Conservation (phyloP, 2,113 vertebrate species). For the Corythornis vintsioides region DNA sequence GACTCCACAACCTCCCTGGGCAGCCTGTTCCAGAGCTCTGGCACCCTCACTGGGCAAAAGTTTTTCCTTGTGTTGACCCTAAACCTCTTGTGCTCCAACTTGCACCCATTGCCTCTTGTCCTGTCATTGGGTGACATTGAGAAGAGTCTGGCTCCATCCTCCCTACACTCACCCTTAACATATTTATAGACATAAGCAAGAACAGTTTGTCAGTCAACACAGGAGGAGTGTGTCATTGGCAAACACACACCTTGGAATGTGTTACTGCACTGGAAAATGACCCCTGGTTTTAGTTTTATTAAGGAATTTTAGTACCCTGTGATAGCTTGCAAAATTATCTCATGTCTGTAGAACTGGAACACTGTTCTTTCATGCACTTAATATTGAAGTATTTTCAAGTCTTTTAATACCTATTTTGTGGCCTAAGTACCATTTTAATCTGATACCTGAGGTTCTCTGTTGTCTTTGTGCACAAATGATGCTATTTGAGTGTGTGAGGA, state of each 20-base stretch:
- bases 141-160: too few relatives aligned
- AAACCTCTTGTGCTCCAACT: too few relatives aligned
- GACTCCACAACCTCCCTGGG: too few relatives aligned
- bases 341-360: not conserved
- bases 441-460: not conserved
- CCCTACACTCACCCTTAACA: too few relatives aligned
- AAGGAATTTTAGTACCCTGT: conserved; percentile 24
- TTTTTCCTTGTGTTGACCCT: too few relatives aligned
- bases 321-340: conserved; percentile 3
- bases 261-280: conserved; percentile 58
- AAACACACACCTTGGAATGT: conserved; percentile 59
- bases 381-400: not conserved
- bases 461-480: not conserved
- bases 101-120: too few relatives aligned
- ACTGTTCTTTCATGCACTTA: not conserved
- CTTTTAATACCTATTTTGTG: conserved; percentile 12
- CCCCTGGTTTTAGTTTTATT: conserved; percentile 55
- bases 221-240: conserved; percentile 57
- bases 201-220: conserved; percentile 59
- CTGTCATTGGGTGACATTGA: too few relatives aligned
- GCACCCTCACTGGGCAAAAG: too few relatives aligned
- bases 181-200: not conserved
- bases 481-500: conserved; percentile 16
- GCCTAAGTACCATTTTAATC: not conserved
- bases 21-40: too few relatives aligned